Conservation (phyloP, 2,888 invertebrate species). For the Ormyrus pomaceus region DNA sequence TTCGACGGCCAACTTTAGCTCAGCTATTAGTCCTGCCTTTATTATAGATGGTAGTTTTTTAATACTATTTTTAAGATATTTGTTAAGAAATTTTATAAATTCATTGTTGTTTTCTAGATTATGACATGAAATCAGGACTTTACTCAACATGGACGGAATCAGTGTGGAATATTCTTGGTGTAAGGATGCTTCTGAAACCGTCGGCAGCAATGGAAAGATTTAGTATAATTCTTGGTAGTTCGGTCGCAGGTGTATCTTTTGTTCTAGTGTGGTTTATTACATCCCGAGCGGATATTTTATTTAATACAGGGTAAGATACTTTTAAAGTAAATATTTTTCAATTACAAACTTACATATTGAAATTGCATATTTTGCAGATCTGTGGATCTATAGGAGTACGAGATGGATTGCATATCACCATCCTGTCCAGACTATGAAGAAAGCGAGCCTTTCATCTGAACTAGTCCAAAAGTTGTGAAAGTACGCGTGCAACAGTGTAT, state of each 20-base stretch:
- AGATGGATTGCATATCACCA: conserved; percentile 72
- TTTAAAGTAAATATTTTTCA: background rate
- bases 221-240: conserved; percentile 78
- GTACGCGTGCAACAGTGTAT: background rate
- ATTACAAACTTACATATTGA: background rate
- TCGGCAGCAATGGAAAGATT: conserved; percentile 79
- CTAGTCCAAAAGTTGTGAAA: conserved; percentile 49
- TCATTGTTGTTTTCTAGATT: conserved; percentile 77
- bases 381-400: conserved; percentile 70
- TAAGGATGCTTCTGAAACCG: conserved; percentile 88
- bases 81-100: conserved; percentile 1
- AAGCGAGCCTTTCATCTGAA: conserved; percentile 51
- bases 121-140: conserved; percentile 84
- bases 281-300: conserved; percentile 75
- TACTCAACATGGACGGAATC: conserved; percentile 95
- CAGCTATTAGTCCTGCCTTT: conserved; percentile 91
- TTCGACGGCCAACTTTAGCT: conserved; percentile 84
- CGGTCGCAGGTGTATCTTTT: conserved; percentile 77
- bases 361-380: conserved; percentile 59
- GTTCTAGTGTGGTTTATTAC: conserved; percentile 78
- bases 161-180: conserved; percentile 85
- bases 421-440: conserved; percentile 66
- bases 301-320: conserved; percentile 45
- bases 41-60: conserved; percentile 79
- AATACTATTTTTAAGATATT: conserved; percentile 17